Percentiles rank a stretch among this genome's conserved stretches.
These are phyloP conservation scores for Drosophila ficusphila DNA, from an alignment of 1,140 invertebrate species.

Conservation along the genomic window DNA sequence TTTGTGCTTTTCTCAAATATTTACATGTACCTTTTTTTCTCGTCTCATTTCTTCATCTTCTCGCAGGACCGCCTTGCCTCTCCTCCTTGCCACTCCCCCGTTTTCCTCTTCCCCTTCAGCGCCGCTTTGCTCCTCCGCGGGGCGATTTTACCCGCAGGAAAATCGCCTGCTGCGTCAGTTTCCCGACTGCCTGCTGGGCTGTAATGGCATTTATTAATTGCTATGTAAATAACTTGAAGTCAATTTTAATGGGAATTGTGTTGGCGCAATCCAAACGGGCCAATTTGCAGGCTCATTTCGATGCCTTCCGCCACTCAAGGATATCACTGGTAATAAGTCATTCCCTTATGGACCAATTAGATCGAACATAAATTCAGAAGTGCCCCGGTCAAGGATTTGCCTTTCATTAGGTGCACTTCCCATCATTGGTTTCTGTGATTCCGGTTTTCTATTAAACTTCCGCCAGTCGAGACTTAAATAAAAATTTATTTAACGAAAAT, in stretches of 20 bases:
- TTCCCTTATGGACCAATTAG: background rate
- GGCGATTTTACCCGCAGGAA: slow-evolving; percentile 15
- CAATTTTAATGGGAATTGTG: slow-evolving; percentile 53
- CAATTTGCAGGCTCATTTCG: slow-evolving; percentile 45
- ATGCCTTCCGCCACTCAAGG: slow-evolving; percentile 10
- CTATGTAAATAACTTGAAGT: slow-evolving; percentile 63
- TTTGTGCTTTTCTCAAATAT: slow-evolving; percentile 73
- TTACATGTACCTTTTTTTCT: slow-evolving; percentile 66
- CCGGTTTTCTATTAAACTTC: too few relatives aligned
- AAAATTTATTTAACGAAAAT: too few relatives aligned
- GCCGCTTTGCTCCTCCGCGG: background rate
- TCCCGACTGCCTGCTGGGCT: slow-evolving; percentile 28
- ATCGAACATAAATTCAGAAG: background rate
- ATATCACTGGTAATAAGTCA: slow-evolving; percentile 14
- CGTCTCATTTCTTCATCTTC: slow-evolving; percentile 5
- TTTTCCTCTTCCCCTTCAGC: too few relatives aligned
- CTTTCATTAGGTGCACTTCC: too few relatives aligned
- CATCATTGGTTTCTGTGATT: too few relatives aligned
- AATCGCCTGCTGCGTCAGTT: slow-evolving; percentile 27
- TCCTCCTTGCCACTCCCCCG: too few relatives aligned
- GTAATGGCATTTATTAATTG: slow-evolving; percentile 71
- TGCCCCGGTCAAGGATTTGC: background rate
- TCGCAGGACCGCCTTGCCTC: too few relatives aligned
- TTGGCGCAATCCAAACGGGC: slow-evolving; percentile 27
- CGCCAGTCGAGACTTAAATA: too few relatives aligned